Evolutionary conservation across 2,797 vertebrate species (phyloP).

Genomic region (Sphaeramia orbicularis): DNA sequence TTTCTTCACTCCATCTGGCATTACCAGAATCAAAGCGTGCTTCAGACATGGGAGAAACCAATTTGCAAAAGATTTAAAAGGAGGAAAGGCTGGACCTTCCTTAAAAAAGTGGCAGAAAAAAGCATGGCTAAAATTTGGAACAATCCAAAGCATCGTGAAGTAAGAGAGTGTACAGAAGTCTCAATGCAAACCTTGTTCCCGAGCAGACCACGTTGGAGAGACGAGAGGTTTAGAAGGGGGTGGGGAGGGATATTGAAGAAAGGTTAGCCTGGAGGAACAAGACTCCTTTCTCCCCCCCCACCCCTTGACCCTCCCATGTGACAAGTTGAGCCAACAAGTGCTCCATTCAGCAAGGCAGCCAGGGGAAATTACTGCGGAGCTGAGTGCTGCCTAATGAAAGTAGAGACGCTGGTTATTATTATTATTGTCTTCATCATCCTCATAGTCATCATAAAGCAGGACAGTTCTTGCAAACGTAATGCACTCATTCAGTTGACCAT

Average conservation of each 20-base stretch:
- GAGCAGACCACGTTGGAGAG: conserved; percentile 75
- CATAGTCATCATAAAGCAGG: conserved; percentile 12
- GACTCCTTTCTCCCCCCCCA: conserved; percentile 84
- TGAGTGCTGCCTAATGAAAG: conserved; percentile 81
- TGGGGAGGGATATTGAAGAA: conserved; percentile 82
- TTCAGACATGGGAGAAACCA: conserved; percentile 63
- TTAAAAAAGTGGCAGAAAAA: conserved; percentile 48
- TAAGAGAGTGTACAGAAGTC: conserved; percentile 74
- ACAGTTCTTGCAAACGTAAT: conserved; percentile 23
- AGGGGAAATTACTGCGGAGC: conserved; percentile 81
- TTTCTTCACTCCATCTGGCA: conserved; percentile 63
- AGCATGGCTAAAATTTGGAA: conserved; percentile 71
- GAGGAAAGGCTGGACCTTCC: conserved; percentile 61
- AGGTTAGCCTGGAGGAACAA: conserved; percentile 86
- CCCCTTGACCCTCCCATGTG: conserved; percentile 86
- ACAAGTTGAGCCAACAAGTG: conserved; percentile 86
- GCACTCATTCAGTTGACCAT: background rate
- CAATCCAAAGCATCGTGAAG: conserved; percentile 81
- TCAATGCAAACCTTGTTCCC: conserved; percentile 86
- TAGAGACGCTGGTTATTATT: conserved; percentile 79
- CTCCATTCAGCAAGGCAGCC: conserved; percentile 81
- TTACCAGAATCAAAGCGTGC: conserved; percentile 75
- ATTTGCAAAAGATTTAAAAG: conserved; percentile 73
- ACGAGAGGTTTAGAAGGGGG: conserved; percentile 77
- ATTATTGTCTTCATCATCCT: conserved; percentile 72